Evolutionary conservation across 2,888 invertebrate genomes (phyloP).

Genomic region (Acheta domesticus): DNA sequence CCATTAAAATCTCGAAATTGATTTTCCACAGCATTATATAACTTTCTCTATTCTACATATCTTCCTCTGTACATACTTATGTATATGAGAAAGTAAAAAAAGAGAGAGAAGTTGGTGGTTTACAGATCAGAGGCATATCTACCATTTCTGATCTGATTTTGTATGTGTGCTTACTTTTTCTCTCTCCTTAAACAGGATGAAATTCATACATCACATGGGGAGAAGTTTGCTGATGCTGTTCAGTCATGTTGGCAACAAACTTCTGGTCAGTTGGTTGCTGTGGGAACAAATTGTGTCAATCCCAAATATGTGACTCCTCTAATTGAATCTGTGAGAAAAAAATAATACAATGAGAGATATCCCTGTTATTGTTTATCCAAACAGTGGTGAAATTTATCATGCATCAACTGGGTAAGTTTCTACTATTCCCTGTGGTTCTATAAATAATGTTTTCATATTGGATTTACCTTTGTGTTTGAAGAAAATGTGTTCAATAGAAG

Average conservation of each 20-base stretch:
- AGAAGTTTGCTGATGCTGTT: constrained; percentile 70
- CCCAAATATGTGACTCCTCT: constrained; percentile 63
- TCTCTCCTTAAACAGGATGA: constrained; percentile 59
- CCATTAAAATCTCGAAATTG: no score
- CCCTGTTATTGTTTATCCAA: constrained; percentile 86
- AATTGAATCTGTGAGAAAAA: constrained; percentile 56
- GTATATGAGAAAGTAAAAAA: no score
- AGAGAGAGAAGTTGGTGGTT: no score
- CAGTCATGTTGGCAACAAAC: constrained; percentile 61
- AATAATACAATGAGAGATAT: constrained; percentile 52
- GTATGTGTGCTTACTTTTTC: background rate
- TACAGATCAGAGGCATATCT: no score
- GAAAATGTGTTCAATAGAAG: background rate
- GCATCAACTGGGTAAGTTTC: constrained; percentile 56
- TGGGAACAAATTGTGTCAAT: constrained; percentile 85
- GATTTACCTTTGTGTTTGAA: background rate
- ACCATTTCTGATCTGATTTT: no score
- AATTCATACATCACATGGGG: constrained; percentile 70
- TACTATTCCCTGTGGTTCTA: constrained; percentile 28
- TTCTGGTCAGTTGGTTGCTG: constrained; percentile 69
- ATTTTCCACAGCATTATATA: no score
- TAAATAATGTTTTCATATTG: background rate
- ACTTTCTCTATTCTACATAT: no score
- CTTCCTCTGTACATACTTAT: no score
- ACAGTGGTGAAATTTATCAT: constrained; percentile 82